Percentiles rank a stretch among this genome's conserved stretches.
Conservation (phyloP, 2,113 vertebrate species). For the Nothobranchius furzeri region DNA sequence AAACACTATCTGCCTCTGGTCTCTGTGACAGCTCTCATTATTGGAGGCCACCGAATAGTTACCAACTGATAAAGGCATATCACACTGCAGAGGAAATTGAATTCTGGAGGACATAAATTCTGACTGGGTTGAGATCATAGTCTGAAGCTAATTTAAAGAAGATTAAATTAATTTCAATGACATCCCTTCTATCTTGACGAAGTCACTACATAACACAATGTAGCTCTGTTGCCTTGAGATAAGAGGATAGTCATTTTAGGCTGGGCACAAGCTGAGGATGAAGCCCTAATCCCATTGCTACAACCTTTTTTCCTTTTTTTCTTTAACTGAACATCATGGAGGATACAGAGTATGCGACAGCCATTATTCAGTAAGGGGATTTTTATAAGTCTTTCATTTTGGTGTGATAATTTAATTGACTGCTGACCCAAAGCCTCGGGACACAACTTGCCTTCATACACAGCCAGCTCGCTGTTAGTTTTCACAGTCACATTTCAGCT, state of each 20-base stretch:
- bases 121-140: conserved; percentile 67
- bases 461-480: conserved; percentile 44
- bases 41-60: conserved; percentile 68
- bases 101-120: conserved; percentile 87
- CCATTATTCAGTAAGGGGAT: conserved; percentile 72
- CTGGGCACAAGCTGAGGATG: conserved; percentile 69
- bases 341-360: conserved; percentile 68
- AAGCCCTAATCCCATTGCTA: conserved; percentile 72
- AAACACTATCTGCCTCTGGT: conserved; percentile 57
- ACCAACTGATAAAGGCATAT: conserved; percentile 78
- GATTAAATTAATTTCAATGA: conserved; percentile 97
- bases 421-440: conserved; percentile 73
- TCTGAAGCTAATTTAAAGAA: conserved; percentile 94
- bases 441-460: conserved; percentile 47
- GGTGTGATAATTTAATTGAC: conserved; percentile 77
- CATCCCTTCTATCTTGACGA: conserved; percentile 84
- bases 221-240: conserved; percentile 76
- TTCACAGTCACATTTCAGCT: conserved; percentile 25
- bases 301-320: conserved; percentile 56
- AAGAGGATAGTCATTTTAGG: conserved; percentile 72
- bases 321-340: conserved; percentile 56
- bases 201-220: conserved; percentile 71
- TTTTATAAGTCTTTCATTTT: conserved; percentile 69
- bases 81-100: conserved; percentile 87
- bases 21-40: conserved; percentile 75